A percentile compares a stretch with the other conserved stretches of the same genome.
Evolutionary conservation across 2,797 vertebrate species (phyloP).

Genomic region (Halcyon leucocephala): DNA sequence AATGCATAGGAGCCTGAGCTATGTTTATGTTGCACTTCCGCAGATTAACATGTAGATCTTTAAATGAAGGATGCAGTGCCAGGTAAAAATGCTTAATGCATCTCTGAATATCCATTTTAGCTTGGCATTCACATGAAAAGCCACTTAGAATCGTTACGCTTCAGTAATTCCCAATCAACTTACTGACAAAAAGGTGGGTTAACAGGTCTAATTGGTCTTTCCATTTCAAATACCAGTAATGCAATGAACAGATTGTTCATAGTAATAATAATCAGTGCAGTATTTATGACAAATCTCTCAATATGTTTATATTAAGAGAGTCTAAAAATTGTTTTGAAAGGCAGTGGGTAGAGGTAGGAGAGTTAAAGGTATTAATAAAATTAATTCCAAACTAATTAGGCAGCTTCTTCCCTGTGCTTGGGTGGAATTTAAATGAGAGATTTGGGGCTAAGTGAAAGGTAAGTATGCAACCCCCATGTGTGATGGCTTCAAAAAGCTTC

Average conservation of each 20-base stretch:
- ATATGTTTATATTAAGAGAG: conserved; percentile 19
- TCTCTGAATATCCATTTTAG: conserved; percentile 68
- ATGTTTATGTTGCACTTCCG: conserved; percentile 20
- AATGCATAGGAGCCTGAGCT: neutral
- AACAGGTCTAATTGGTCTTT: conserved; percentile 68
- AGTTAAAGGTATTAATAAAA: neutral
- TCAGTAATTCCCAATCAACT: conserved; percentile 66
- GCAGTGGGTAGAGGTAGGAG: neutral
- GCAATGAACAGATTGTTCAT: conserved; percentile 54
- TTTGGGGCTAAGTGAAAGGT: neutral
- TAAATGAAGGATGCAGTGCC: conserved; percentile 24
- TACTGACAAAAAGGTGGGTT: conserved; percentile 68
- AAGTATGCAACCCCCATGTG: neutral
- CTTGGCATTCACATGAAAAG: conserved; percentile 61
- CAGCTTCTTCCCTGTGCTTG: neutral
- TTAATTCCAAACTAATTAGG: neutral
- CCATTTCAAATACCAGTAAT: conserved; percentile 60
- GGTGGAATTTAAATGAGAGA: neutral
- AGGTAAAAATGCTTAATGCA: conserved; percentile 62
- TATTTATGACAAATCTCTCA: conserved; percentile 58
- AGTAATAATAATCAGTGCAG: conserved; percentile 34
- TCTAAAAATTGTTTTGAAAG: conserved; percentile 29
- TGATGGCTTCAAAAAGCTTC: neutral
- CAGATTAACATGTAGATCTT: conserved; percentile 53
- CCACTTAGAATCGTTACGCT: conserved; percentile 56